These are phyloP conservation scores for Tichodroma muraria DNA, from an alignment of 2,113 vertebrate species.

Conservation along the genomic window DNA sequence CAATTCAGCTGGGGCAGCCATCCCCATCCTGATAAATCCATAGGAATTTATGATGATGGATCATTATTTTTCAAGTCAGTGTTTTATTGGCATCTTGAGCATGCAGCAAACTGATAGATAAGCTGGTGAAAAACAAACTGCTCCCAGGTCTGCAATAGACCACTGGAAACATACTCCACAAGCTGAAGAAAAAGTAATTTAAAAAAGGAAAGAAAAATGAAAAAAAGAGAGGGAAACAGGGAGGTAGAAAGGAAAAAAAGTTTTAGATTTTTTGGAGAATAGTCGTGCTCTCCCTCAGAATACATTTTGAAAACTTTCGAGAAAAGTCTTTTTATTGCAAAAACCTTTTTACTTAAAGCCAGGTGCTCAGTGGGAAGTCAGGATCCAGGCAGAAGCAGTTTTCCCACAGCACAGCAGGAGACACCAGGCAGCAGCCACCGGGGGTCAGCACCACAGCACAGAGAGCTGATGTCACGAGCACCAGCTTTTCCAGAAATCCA, in stretches of 20 bases:
- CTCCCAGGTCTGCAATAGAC: background rate
- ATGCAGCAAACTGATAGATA: background rate
- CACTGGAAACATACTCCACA: background rate
- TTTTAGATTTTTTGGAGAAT: background rate
- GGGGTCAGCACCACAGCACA: background rate
- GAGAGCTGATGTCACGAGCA: rapidly evolving
- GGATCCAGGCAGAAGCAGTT: background rate
- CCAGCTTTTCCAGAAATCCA: background rate
- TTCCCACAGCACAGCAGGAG: background rate
- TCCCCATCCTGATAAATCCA: background rate
- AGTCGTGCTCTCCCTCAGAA: background rate
- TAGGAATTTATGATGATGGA: background rate
- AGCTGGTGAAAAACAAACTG: background rate
- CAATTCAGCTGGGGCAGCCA: background rate
- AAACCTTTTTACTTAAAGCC: background rate
- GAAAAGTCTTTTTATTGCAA: no score
- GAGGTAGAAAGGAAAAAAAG: rapidly evolving
- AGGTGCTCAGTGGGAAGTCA: rapidly evolving
- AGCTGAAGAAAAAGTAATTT: background rate
- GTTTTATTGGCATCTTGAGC: background rate
- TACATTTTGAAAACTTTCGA: no score
- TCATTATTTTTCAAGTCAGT: background rate
- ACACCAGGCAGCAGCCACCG: background rate
- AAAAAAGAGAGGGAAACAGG: rapidly evolving
- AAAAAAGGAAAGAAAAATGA: background rate